These are phyloP conservation scores for Neofelis nebulosa DNA, from an alignment of 2,113 vertebrate genomes.

Conservation along the genomic window DNA sequence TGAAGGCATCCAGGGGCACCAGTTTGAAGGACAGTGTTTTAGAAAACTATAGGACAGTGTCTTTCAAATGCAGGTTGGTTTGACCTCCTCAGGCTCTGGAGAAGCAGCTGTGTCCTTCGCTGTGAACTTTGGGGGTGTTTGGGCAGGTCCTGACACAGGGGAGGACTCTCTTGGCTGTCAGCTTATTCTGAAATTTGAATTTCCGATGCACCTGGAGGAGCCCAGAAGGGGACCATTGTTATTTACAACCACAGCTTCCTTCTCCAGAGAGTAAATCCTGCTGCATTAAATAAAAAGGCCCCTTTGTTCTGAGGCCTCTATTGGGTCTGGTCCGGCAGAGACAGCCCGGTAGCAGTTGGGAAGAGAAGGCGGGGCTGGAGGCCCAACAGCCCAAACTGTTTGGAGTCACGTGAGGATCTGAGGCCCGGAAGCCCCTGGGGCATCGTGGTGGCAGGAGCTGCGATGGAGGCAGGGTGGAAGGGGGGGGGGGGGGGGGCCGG, in stretches of 20 bases:
- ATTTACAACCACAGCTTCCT: not conserved
- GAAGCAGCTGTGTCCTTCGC: not conserved
- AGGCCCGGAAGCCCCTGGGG: not conserved
- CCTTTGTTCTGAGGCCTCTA: slow-evolving; percentile 46
- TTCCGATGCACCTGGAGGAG: not conserved
- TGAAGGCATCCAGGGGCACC: not conserved
- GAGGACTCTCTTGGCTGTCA: not conserved
- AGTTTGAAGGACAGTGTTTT: not conserved
- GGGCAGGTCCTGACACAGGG: not conserved
- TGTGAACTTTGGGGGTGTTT: not conserved
- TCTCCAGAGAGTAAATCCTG: not conserved
- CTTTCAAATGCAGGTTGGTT: not conserved
- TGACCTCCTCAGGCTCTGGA: not conserved
- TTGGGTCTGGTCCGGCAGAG: slow-evolving; percentile 6
- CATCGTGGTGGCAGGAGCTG: rapidly evolving
- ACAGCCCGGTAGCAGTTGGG: not conserved
- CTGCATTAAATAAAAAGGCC: slow-evolving; percentile 30
- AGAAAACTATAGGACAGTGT: not conserved
- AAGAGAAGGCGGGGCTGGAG: not conserved
- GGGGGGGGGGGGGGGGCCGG: not conserved
- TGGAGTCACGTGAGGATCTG: not conserved
- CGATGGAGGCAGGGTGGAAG: not conserved
- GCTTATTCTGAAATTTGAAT: not conserved
- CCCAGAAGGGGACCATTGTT: not conserved
- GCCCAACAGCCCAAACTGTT: not conserved